Conservation (phyloP, 2,113 vertebrate species). For the Lates calcarifer region DNA sequence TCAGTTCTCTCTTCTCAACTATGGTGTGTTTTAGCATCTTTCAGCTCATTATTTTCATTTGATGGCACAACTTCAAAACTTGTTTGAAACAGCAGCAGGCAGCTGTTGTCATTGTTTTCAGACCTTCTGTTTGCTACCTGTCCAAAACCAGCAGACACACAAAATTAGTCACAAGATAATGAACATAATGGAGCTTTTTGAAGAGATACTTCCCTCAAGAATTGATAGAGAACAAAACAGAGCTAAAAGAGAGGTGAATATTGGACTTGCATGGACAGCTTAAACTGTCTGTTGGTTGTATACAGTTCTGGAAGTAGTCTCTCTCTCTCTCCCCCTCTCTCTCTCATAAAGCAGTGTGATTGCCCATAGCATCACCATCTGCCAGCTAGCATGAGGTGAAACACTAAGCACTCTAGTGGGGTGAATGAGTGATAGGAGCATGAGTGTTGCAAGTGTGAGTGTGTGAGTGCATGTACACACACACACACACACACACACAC, state of each 20-base stretch:
- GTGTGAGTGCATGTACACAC: conserved; percentile 12
- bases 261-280: neutral
- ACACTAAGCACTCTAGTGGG: conserved; percentile 77
- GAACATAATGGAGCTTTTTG: neutral
- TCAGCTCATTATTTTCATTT: neutral
- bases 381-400: conserved; percentile 76
- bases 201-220: neutral
- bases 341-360: conserved; percentile 83
- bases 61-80: neutral
- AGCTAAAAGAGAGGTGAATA: neutral
- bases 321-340: conserved; percentile 53
- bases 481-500: conserved; percentile 19
- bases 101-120: neutral
- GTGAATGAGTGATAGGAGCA: conserved; percentile 66
- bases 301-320: conserved; percentile 37
- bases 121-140: neutral
- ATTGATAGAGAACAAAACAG: neutral
- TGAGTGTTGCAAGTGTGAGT: conserved; percentile 29
- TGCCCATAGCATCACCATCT: conserved; percentile 84
- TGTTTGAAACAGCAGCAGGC: neutral
- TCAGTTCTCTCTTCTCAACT: neutral
- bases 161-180: neutral
- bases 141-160: neutral
- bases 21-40: neutral
- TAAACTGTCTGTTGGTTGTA: neutral